Evolutionary conservation across 2,113 vertebrate species (phyloP).

Genomic region (Casuarius casuarius): DNA sequence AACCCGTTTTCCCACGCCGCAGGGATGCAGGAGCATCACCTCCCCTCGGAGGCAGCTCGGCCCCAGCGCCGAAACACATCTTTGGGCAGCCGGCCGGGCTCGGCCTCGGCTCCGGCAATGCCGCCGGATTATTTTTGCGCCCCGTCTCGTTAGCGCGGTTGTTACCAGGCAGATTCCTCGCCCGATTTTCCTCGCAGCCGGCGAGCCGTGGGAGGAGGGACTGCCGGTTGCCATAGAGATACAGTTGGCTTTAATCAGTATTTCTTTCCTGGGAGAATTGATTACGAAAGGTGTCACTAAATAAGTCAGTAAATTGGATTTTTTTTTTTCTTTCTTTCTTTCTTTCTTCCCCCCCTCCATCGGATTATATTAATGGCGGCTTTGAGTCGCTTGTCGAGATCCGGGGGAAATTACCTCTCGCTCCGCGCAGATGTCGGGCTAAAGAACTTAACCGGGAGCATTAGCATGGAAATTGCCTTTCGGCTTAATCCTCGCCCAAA

Average conservation of each 20-base stretch:
- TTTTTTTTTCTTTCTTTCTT: neutral
- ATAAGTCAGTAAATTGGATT: conserved; percentile 43
- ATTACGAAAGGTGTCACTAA: conserved; percentile 54
- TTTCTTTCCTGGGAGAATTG: conserved; percentile 59
- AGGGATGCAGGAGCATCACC: neutral
- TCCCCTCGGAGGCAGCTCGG: neutral
- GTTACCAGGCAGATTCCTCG: conserved; percentile 75
- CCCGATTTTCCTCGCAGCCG: conserved; percentile 32
- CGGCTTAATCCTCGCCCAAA: neutral
- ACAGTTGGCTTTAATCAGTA: conserved; percentile 65
- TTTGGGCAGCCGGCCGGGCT: too few relatives aligned
- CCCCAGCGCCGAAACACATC: neutral
- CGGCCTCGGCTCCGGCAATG: too few relatives aligned
- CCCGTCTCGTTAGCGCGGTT: conserved; percentile 23
- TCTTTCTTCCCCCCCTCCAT: neutral
- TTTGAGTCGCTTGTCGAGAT: neutral
- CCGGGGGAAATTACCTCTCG: neutral
- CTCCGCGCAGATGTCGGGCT: neutral
- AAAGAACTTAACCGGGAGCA: neutral
- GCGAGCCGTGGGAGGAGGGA: conserved; percentile 58
- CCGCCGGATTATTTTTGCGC: too few relatives aligned
- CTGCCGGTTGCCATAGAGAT: conserved; percentile 73
- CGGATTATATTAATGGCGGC: neutral
- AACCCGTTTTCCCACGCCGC: too few relatives aligned
- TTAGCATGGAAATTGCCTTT: neutral